Evolutionary conservation across 1,140 invertebrate genomes (phyloP), one percentile per base, ranked within the genome.

Genomic region (Chionoecetes opilio): DNA sequence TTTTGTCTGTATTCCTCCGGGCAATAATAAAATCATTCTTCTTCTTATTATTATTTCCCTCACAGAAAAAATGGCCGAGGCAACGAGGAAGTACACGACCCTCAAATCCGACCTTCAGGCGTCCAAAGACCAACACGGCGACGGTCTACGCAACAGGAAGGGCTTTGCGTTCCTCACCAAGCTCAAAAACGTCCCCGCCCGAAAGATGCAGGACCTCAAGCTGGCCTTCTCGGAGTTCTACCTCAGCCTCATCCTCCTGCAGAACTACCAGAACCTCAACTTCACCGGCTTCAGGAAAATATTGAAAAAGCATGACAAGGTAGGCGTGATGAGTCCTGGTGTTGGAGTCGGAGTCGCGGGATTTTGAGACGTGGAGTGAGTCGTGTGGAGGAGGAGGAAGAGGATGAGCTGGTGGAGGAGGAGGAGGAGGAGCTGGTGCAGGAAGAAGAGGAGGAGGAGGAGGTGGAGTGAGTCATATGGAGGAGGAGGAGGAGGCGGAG

Each of bases 241-340:
- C 97, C 97, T 99, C 1, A 99, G 99, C 96, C 97, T 99, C 35
- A 99, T 99, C 96, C 97, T 99, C 1, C 97, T 98, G 86, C 98
- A 98, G 97, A 98, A 98, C 96, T 98, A 98, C 96, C 98, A 98
- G 96, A 99, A 99, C 97, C 97, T 99, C 31, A 99, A 99, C 97
- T 99, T 99, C 96, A 99, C 99, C 26, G 99, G 99, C 0, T 99
- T 99, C 97, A 98, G 99, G 94, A 99, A 99, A 97, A 99, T 99
- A 97, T 97, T 99, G n/a, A 99, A 99, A 97, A 99, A 99, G 97
- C 99, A 99, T 97, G 99, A 99, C 97, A 99, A 99, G 98, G 98
- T 99, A 96, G 95, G 96, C 31, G 37, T 5, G 17, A 85, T 9
- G 2, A 14, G 46, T 53, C 46, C 8, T 53, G 46, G 11, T 17